A percentile compares a stretch with the other conserved stretches of the same genome.
These are phyloP conservation scores for Patella pellucida DNA, from an alignment of 2,888 invertebrate species.

Conservation along the genomic window DNA sequence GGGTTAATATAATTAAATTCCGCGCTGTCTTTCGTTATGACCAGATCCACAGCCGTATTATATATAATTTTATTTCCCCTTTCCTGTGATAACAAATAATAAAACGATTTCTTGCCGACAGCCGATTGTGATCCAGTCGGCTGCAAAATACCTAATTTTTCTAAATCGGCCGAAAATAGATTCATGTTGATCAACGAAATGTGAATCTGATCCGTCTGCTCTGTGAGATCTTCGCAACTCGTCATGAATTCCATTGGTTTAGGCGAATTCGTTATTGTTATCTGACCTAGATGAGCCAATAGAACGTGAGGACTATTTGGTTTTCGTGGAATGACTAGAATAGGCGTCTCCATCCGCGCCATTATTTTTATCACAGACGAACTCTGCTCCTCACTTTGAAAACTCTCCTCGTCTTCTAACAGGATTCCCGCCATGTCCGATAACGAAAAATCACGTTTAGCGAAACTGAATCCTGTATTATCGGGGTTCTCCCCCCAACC, in stretches of 20 bases:
- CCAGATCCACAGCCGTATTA: conserved; percentile 85
- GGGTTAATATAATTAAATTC: conserved; percentile 56
- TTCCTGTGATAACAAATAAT: conserved; percentile 33
- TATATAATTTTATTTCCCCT: conserved; percentile 85
- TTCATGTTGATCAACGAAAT: conserved; percentile 89
- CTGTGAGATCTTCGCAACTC: conserved; percentile 22
- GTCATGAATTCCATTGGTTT: conserved; percentile 12
- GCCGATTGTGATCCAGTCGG: neutral
- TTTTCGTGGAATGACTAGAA: conserved; percentile 87
- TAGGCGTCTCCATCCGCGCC: conserved; percentile 89
- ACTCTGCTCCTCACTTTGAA: conserved; percentile 9
- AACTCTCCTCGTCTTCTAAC: conserved; percentile 32
- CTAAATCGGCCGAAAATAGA: conserved; percentile 83
- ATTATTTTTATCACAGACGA: conserved; percentile 73
- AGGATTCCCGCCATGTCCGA: conserved; percentile 40
- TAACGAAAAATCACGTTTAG: conserved; percentile 33
- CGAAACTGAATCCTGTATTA: neutral
- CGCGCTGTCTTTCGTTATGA: conserved; percentile 73
- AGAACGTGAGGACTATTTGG: conserved; percentile 85
- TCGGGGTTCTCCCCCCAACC: conserved; percentile 30
- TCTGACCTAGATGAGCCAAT: conserved; percentile 92
- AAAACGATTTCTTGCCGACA: conserved; percentile 18
- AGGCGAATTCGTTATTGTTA: conserved; percentile 74
- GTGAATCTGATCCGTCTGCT: conserved; percentile 43
- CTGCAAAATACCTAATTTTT: conserved; percentile 42